Evolutionary conservation across 1,140 invertebrate species (phyloP).

Genomic region (Maniola jurtina): DNA sequence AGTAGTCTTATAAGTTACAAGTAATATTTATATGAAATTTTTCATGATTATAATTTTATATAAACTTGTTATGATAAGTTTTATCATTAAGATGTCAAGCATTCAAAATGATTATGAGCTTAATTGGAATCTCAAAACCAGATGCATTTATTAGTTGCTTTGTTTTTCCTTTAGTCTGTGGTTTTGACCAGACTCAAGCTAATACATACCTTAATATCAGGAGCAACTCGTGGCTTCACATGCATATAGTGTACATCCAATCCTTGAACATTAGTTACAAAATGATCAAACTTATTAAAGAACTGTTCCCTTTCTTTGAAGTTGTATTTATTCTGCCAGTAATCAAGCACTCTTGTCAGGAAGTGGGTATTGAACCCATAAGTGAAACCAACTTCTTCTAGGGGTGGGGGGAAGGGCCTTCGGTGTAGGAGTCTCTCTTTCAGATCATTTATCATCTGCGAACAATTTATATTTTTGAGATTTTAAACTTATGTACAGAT

Average conservation of each 20-base stretch:
- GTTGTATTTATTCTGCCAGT: constrained; percentile 86
- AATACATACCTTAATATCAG: constrained; percentile 54
- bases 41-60: no score
- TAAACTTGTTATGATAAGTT: no score
- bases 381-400: constrained; percentile 82
- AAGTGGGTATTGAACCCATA: constrained; percentile 79
- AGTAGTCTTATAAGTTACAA: no score
- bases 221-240: constrained; percentile 53
- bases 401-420: constrained; percentile 78
- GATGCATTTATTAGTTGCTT: no score
- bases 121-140: no score
- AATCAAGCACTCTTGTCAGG: constrained; percentile 82
- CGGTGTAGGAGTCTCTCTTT: constrained; percentile 80
- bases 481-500: neutral
- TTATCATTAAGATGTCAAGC: no score
- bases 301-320: constrained; percentile 84
- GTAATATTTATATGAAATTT: no score
- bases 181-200: neutral
- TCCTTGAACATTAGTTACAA: constrained; percentile 84
- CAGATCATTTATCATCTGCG: constrained; percentile 83
- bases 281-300: constrained; percentile 87
- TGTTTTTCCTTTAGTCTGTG: neutral
- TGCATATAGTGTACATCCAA: constrained; percentile 72
- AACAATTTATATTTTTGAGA: constrained; percentile 5
- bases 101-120: no score